These are phyloP conservation scores for Scaptomyza cyrtandrae DNA, from an alignment of 2,888 invertebrate species.

Conservation along the genomic window DNA sequence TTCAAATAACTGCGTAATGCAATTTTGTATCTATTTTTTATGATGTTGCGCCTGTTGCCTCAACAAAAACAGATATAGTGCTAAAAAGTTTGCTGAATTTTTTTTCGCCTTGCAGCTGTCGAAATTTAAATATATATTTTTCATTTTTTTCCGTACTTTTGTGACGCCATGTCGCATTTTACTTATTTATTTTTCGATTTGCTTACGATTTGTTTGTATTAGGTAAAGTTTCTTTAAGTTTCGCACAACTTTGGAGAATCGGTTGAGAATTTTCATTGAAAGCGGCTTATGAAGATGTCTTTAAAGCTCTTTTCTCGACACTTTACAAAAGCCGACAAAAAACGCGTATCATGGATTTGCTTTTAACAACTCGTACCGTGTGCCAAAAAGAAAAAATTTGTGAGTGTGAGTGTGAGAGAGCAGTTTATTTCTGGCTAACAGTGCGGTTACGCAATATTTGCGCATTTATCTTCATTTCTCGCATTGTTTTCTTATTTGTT, in stretches of 20 bases:
- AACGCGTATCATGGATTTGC: slow-evolving; percentile 1
- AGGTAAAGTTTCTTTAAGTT: not conserved
- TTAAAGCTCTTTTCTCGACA: slow-evolving; percentile 2
- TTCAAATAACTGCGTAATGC: slow-evolving; percentile 20
- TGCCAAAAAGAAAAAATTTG: not conserved
- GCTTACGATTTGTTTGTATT: slow-evolving; percentile 16
- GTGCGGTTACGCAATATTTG: slow-evolving; percentile 57
- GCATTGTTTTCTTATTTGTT: slow-evolving; percentile 55
- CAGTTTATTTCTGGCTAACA: slow-evolving; percentile 18
- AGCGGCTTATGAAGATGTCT: slow-evolving; percentile 36
- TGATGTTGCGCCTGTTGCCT: slow-evolving; percentile 12
- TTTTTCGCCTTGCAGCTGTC: slow-evolving; percentile 8
- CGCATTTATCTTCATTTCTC: slow-evolving; percentile 76
- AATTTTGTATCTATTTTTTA: slow-evolving; percentile 25
- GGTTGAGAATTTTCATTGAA: slow-evolving; percentile 24
- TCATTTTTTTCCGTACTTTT: slow-evolving; percentile 1
- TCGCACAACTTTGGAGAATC: not conserved
- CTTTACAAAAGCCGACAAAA: not conserved
- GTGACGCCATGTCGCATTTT: not conserved
- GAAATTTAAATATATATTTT: slow-evolving; percentile 28
- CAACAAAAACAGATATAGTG: not conserved
- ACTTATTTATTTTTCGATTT: slow-evolving; percentile 10
- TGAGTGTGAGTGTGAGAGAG: not conserved
- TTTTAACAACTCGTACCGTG: slow-evolving; percentile 11
- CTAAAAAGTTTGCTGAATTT: slow-evolving; percentile 4